Percentiles rank a stretch among this genome's conserved stretches.
Evolutionary conservation across 2,113 vertebrate species (phyloP).

Genomic region (Dicentrarchus labrax): DNA sequence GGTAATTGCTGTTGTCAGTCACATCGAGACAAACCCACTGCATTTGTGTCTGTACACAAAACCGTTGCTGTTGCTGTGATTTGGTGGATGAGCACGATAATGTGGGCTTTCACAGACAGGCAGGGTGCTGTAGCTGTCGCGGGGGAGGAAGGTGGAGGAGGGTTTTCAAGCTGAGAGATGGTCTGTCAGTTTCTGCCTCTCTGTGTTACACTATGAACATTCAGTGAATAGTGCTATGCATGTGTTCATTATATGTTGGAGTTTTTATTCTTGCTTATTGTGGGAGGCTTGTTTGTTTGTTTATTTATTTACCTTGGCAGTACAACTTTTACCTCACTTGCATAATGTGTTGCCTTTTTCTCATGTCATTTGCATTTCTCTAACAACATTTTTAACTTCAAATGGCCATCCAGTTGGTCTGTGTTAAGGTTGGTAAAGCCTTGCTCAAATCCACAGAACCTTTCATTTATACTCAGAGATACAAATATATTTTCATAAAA

Average conservation of each 20-base stretch:
- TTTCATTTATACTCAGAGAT: not conserved
- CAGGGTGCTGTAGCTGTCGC: not conserved
- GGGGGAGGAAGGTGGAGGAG: slow-evolving; percentile 41
- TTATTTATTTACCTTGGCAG: not conserved
- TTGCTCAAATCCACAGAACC: not conserved
- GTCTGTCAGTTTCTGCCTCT: slow-evolving; percentile 12
- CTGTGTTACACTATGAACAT: not conserved
- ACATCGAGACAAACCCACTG: not conserved
- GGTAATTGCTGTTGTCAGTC: slow-evolving; percentile 50
- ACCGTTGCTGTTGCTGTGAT: not conserved
- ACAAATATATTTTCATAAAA: not conserved
- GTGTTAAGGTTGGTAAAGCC: not conserved
- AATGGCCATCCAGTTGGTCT: not conserved
- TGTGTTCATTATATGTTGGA: not conserved
- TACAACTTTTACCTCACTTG: not conserved
- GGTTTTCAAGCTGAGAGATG: slow-evolving; percentile 23
- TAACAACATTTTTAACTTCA: not conserved
- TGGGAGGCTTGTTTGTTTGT: not conserved
- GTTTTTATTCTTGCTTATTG: not conserved
- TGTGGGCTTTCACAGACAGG: slow-evolving; percentile 20
- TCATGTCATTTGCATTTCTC: not conserved
- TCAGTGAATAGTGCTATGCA: not conserved
- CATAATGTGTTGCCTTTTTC: not conserved
- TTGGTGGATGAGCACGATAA: not conserved
- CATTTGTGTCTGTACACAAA: slow-evolving; percentile 1